Evolutionary conservation across 1,140 invertebrate species (phyloP).

Genomic region (fruit fly (Drosophila melanogaster)): DNA sequence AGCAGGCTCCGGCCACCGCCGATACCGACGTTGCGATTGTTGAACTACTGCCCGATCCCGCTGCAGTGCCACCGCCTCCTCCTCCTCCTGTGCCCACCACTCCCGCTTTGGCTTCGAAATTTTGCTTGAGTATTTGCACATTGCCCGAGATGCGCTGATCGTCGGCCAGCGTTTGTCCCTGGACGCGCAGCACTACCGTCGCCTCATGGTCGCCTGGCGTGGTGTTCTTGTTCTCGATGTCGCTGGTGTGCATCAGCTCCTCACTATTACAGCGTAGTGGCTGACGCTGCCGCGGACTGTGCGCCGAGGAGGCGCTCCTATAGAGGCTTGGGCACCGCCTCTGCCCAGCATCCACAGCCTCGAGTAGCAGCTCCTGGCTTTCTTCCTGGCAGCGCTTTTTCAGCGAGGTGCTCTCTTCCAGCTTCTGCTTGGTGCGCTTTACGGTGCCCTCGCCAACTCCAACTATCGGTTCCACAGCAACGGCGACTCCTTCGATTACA

Average conservation of each 20-base stretch:
- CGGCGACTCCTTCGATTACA: constrained; percentile 82
- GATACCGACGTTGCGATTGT: constrained; percentile 17
- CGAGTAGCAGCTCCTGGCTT: constrained; percentile 45
- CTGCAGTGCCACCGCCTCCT: constrained; percentile 35
- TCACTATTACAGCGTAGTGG: constrained; percentile 81
- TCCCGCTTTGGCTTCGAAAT: constrained; percentile 92
- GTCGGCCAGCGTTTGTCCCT: constrained; percentile 41
- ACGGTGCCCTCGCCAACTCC: constrained; percentile 88
- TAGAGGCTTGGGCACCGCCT: constrained; percentile 62
- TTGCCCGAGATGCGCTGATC: constrained; percentile 86
- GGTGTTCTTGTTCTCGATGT: constrained; percentile 81
- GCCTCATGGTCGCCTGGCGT: constrained; percentile 37
- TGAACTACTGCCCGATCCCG: constrained; percentile 73
- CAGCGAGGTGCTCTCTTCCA: constrained; percentile 87
- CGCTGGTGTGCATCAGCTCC: constrained; percentile 81
- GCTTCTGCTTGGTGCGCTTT: constrained; percentile 89
- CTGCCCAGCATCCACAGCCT: constrained; percentile 36
- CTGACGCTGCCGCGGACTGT: constrained; percentile 55
- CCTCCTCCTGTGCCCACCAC: constrained; percentile 34
- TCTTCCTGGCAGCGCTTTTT: constrained; percentile 86
- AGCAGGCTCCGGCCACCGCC: constrained; percentile 4
- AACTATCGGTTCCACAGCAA: constrained; percentile 54
- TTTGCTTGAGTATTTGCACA: constrained; percentile 93
- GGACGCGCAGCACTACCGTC: constrained; percentile 53
- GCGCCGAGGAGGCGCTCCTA: constrained; percentile 71